Evolutionary conservation across 1,140 invertebrate species (phyloP).

Genomic region (Dinothrombium tinctorium): DNA sequence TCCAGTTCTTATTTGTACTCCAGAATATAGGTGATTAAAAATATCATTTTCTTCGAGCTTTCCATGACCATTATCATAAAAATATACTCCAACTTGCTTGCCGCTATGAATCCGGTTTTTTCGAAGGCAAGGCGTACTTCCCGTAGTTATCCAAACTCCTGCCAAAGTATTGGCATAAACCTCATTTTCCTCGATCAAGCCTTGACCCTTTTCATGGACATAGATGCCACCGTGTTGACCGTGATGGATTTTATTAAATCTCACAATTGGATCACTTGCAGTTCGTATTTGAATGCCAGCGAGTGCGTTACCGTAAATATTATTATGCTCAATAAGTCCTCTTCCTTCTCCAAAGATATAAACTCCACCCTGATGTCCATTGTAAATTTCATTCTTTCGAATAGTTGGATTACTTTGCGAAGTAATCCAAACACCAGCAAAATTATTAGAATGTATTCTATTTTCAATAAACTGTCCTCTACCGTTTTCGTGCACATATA

Average conservation of each 20-base stretch:
- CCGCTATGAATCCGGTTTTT: slow-evolving; percentile 93
- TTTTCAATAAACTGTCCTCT: slow-evolving; percentile 96
- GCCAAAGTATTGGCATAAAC: slow-evolving; percentile 93
- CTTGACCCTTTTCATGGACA: slow-evolving; percentile 94
- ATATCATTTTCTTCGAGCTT: slow-evolving; percentile 93
- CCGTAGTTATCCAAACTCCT: slow-evolving; percentile 84
- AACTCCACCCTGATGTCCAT: slow-evolving; percentile 89
- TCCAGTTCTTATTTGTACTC: slow-evolving; percentile 89
- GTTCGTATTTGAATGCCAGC: slow-evolving; percentile 96
- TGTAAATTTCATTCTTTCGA: slow-evolving; percentile 87
- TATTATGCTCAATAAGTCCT: slow-evolving; percentile 94
- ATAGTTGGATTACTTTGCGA: slow-evolving; percentile 97
- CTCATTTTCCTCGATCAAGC: slow-evolving; percentile 93
- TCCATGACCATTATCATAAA: slow-evolving; percentile 95
- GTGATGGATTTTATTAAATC: slow-evolving; percentile 97
- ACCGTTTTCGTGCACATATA: slow-evolving; percentile 93
- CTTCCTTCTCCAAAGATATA: slow-evolving; percentile 97
- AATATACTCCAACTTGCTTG: slow-evolving; percentile 90
- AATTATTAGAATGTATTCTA: slow-evolving; percentile 94
- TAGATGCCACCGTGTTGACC: slow-evolving; percentile 96
- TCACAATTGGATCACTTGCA: slow-evolving; percentile 89
- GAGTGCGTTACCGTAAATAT: slow-evolving; percentile 91
- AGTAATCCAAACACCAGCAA: slow-evolving; percentile 77
- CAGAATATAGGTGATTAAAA: slow-evolving; percentile 91
- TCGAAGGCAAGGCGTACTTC: slow-evolving; percentile 75